Conservation (phyloP, 2,797 vertebrate genomes). For the Benthosema pterotum region DNA sequence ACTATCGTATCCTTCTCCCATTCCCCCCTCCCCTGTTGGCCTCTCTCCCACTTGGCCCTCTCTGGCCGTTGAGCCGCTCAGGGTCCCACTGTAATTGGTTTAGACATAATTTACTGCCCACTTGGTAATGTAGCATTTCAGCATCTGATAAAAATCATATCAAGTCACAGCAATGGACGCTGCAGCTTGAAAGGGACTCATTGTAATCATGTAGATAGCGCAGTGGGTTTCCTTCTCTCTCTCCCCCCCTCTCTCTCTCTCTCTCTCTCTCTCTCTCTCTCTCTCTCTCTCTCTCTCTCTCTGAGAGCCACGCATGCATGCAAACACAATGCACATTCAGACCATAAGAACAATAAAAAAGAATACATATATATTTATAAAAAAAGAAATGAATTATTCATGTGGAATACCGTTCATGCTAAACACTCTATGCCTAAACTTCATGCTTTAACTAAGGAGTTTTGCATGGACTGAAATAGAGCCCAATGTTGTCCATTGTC, state of each 20-base stretch:
- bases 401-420: too few relatives aligned
- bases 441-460: too few relatives aligned
- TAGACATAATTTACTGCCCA: conserved; percentile 91
- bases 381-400: too few relatives aligned
- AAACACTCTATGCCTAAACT: too few relatives aligned
- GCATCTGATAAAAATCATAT: conserved; percentile 90
- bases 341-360: too few relatives aligned
- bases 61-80: conserved; percentile 70
- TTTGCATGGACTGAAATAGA: too few relatives aligned
- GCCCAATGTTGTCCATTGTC: too few relatives aligned
- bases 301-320: too few relatives aligned
- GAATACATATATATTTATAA: too few relatives aligned
- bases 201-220: conserved; percentile 84
- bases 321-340: too few relatives aligned
- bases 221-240: conserved; percentile 62
- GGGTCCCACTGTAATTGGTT: conserved; percentile 87
- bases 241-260: conserved; percentile 4
- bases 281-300: conserved; percentile 5
- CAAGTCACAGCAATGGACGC: conserved; percentile 83
- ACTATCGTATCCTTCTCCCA: conserved; percentile 76
- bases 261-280: conserved; percentile 2
- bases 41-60: conserved; percentile 68
- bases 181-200: conserved; percentile 83
- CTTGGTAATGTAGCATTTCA: conserved; percentile 90
- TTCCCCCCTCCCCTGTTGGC: conserved; percentile 65